Conservation (phyloP, 1,140 invertebrate genomes). For the Drosophila ambigua region DNA sequence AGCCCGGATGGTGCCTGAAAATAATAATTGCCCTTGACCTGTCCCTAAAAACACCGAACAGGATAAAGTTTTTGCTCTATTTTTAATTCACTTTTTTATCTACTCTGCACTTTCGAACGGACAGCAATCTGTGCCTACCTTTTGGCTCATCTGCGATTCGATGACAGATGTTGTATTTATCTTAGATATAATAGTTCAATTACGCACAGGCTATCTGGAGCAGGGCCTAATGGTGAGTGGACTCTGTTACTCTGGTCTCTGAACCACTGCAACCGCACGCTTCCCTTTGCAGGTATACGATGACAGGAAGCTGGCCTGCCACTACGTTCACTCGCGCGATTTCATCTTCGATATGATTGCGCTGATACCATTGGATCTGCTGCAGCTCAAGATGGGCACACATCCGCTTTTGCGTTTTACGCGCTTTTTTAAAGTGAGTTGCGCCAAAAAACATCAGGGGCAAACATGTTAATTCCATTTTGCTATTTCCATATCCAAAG, state of each 20-base stretch:
- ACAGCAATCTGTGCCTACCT: slow-evolving; percentile 87
- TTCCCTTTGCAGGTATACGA: slow-evolving; percentile 88
- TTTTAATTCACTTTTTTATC: not conserved
- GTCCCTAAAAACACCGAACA: slow-evolving; percentile 25
- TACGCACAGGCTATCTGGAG: slow-evolving; percentile 97
- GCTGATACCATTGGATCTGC: slow-evolving; percentile 93
- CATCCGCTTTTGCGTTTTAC: slow-evolving; percentile 93
- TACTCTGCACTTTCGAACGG: slow-evolving; percentile 19
- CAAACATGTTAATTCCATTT: not conserved
- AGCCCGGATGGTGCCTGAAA: slow-evolving; percentile 18
- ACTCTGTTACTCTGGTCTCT: no score
- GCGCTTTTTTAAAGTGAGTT: slow-evolving; percentile 90
- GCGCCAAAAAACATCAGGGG: no score
- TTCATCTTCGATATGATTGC: slow-evolving; percentile 94
- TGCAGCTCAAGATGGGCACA: slow-evolving; percentile 91
- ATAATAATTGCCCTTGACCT: slow-evolving; percentile 69
- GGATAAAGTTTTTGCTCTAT: slow-evolving; percentile 1
- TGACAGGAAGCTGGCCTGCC: slow-evolving; percentile 93
- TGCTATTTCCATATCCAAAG: slow-evolving; percentile 79
- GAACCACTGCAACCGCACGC: no score
- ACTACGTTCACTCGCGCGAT: slow-evolving; percentile 93
- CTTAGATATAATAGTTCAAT: slow-evolving; percentile 94
- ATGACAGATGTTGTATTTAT: slow-evolving; percentile 94
- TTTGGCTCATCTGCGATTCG: slow-evolving; percentile 93
- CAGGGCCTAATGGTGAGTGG: slow-evolving; percentile 93